Evolutionary conservation across 2,113 vertebrate genomes (phyloP).

Genomic region (Cavia porcellus): DNA sequence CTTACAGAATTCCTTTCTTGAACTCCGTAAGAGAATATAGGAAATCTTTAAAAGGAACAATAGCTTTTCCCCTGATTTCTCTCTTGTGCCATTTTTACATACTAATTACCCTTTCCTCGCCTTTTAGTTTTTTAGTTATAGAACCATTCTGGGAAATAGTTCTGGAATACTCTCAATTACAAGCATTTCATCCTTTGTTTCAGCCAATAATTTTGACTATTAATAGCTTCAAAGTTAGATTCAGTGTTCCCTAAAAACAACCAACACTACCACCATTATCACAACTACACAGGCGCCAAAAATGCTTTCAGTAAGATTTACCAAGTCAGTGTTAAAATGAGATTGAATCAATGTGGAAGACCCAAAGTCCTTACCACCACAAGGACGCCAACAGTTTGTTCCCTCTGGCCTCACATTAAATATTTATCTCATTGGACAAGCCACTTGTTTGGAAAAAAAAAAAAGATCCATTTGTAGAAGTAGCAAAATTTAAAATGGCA

Average conservation of each 20-base stretch:
- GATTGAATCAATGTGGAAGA: slow-evolving; percentile 15
- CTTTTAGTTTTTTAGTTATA: background rate
- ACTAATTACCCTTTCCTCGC: background rate
- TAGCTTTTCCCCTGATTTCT: background rate
- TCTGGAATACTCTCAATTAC: background rate
- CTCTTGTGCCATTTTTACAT: background rate
- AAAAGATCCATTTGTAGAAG: background rate
- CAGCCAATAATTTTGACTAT: slow-evolving; percentile 27
- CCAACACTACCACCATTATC: background rate
- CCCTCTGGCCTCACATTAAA: slow-evolving; percentile 21
- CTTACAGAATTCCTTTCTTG: background rate
- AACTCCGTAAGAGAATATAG: background rate
- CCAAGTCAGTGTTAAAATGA: slow-evolving; percentile 45
- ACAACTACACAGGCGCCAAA: background rate
- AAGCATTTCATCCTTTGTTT: background rate
- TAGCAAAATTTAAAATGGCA: slow-evolving; percentile 10
- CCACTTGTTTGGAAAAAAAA: background rate
- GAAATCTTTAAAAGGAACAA: background rate
- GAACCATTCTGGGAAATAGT: background rate
- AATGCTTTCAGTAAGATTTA: slow-evolving; percentile 65
- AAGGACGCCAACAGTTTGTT: background rate
- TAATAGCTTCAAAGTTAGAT: slow-evolving; percentile 8
- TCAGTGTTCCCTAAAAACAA: slow-evolving; percentile 26
- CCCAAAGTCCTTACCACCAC: background rate
- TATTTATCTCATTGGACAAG: slow-evolving; percentile 43